Evolutionary conservation across 1,140 invertebrate genomes (phyloP), one percentile per base, ranked within the genome.

Genomic region (Euschistus heros): DNA sequence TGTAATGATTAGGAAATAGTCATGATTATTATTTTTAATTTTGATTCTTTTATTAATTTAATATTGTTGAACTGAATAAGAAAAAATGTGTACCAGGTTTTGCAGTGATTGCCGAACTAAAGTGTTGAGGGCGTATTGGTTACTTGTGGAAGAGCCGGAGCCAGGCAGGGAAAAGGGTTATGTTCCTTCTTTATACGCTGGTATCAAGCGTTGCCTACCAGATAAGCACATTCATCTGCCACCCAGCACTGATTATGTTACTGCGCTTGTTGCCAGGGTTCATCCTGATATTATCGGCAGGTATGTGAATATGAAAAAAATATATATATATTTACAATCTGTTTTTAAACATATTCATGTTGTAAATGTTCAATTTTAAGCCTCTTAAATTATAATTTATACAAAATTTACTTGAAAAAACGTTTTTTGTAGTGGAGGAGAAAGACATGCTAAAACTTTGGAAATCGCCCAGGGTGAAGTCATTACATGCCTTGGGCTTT

Each of bases 391-490:
- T 1, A 10, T 37, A 10, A 6, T 10, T 37, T 10, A 37, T 13
- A 37, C 13, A 37, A 37, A 6, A 6, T 37, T 10, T 10, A 37
- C 6, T 37, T 37, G 7, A 30, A 10, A 37, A 37, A 37, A 37
- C 33, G 7, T 37, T 37, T 37, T 37, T 37, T 37, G 5, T 37
- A 81, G 84, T 69, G 80, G 86, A 68, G 82, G 91, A 64, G 93
- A 96, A 75, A 80, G 92, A 62, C 92, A 96, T 77, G 93, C 92
- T 0, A 96, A 95, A 78, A 95, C 92, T 10, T 75, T 95, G 68
- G 92, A 95, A 79, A 92, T 94, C 71, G 93, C 92, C 70, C 93
- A 97, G 78, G 92, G 95, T 76, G 92, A 97, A 79, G 92, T 95
- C 52, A 79, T 97, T 63, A 94, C 91, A 0, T 95, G 92, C 75